These are phyloP conservation scores for Quiscalus mexicanus DNA, from an alignment of 2,113 vertebrate species.

Conservation along the genomic window DNA sequence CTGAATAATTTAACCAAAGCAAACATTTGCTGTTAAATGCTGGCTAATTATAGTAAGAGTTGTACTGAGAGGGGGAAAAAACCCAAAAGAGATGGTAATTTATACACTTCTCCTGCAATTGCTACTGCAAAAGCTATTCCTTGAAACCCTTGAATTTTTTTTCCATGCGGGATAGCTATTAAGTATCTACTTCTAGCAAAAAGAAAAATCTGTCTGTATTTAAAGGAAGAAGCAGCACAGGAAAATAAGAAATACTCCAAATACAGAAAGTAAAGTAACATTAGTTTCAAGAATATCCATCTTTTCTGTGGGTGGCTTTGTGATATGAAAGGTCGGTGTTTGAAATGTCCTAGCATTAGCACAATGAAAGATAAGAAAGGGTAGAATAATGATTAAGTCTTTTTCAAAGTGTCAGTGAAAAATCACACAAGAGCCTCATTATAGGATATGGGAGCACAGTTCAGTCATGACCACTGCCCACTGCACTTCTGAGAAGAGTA, in stretches of 20 bases:
- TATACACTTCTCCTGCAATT: slow-evolving; percentile 76
- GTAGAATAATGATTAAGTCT: neutral
- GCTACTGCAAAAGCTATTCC: slow-evolving; percentile 65
- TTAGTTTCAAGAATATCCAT: neutral
- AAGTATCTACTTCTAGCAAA: slow-evolving; percentile 15
- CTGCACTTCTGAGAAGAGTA: neutral
- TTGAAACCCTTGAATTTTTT: slow-evolving; percentile 49
- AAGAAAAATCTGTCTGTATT: neutral
- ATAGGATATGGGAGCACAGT: neutral
- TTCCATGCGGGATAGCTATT: slow-evolving; percentile 30
- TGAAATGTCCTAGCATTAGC: neutral
- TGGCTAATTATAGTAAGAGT: slow-evolving; percentile 83
- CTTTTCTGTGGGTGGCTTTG: neutral
- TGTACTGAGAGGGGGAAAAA: slow-evolving; percentile 67
- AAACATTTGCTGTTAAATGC: slow-evolving; percentile 88
- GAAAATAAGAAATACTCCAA: neutral
- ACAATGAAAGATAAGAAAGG: neutral
- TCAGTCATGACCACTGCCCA: neutral
- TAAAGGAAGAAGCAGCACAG: neutral
- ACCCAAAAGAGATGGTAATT: slow-evolving; percentile 70
- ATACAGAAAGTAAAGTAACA: neutral
- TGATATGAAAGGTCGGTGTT: neutral
- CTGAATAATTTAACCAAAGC: slow-evolving; percentile 88
- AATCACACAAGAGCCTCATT: neutral
- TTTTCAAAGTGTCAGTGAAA: neutral